Conservation (phyloP, 2,797 vertebrate species). For the Enteromius mattozi region DNA sequence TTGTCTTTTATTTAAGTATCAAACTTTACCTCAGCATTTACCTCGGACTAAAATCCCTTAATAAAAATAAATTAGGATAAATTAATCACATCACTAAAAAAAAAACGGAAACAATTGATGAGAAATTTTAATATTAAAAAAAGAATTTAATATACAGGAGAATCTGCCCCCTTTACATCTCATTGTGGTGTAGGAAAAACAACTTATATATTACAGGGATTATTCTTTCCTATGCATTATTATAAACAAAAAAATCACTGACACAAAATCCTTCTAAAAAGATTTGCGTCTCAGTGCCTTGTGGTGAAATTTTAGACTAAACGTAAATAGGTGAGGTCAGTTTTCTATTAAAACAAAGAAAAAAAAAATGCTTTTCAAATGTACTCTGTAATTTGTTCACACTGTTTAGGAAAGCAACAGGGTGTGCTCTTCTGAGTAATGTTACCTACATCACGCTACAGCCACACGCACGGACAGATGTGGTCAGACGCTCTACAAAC, state of each 20-base stretch:
- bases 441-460: constrained; percentile 55
- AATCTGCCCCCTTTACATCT: neutral
- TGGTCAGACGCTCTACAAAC: constrained; percentile 57
- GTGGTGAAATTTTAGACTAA: constrained; percentile 8
- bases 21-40: neutral
- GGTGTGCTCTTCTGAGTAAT: constrained; percentile 56
- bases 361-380: constrained; percentile 13
- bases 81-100: neutral
- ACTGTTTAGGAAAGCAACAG: constrained; percentile 60
- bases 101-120: neutral
- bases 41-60: neutral
- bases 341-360: neutral
- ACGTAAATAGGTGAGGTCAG: constrained; percentile 33
- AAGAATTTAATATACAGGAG: neutral
- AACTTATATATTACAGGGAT: neutral
- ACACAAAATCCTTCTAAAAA: neutral
- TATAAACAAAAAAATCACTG: neutral
- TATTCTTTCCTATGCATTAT: neutral
- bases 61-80: neutral
- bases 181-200: neutral
- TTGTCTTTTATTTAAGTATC: neutral
- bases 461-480: constrained; percentile 41
- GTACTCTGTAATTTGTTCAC: constrained; percentile 55
- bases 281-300: neutral
- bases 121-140: neutral